Conservation (phyloP, 2,113 vertebrate species). For the Acrocephalus kingi region DNA sequence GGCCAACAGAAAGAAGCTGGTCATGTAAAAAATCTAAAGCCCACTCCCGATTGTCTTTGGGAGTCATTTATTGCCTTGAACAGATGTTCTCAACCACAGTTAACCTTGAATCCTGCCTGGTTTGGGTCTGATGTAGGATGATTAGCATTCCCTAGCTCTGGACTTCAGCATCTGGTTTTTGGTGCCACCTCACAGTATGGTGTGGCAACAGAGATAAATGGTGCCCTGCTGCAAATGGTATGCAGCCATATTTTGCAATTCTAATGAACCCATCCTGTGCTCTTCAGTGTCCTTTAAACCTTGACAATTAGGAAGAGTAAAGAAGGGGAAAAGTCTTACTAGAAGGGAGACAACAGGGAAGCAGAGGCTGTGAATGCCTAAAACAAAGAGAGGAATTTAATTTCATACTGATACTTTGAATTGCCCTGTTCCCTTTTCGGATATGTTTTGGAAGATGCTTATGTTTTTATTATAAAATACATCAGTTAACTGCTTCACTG, state of each 20-base stretch:
- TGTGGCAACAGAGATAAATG: constrained; percentile 38
- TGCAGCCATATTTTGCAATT: background rate
- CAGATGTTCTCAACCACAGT: background rate
- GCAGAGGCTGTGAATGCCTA: background rate
- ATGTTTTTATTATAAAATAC: background rate
- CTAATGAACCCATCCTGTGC: constrained; percentile 42
- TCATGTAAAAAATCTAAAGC: background rate
- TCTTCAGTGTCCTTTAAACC: constrained; percentile 47
- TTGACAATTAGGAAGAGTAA: background rate
- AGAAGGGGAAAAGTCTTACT: background rate
- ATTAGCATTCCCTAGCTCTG: constrained; percentile 15
- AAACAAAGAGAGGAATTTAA: background rate
- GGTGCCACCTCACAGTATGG: constrained; percentile 40
- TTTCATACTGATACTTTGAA: background rate
- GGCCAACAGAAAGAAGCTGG: background rate
- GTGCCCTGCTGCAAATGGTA: background rate
- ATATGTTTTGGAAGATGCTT: background rate
- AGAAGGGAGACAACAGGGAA: background rate
- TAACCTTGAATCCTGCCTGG: background rate
- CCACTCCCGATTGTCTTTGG: background rate
- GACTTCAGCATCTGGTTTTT: background rate
- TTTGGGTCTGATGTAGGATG: background rate
- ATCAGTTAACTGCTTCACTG: background rate
- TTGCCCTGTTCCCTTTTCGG: background rate
- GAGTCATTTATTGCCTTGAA: background rate